Evolutionary conservation across 92 coral and sea anemone species (phyloP).

Genomic region (Chrysogorgia sp.): DNA sequence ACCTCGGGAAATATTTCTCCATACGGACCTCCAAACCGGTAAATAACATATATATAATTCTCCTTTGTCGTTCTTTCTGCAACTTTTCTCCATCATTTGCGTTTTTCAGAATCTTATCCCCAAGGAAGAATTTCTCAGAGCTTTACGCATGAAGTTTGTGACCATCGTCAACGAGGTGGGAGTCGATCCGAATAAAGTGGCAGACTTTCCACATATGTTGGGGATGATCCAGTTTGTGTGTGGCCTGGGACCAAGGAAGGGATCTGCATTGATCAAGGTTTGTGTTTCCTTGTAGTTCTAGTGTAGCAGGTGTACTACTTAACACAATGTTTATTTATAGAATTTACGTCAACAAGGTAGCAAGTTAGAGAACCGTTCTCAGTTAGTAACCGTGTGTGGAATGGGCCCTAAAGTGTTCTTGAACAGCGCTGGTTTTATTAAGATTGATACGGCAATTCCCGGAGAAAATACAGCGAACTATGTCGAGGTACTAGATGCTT

Average conservation of each 20-base stretch:
- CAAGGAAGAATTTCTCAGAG: constrained; percentile 75
- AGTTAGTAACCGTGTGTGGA: constrained; percentile 92
- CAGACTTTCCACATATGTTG: constrained; percentile 85
- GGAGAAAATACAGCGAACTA: constrained; percentile 86
- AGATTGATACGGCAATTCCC: constrained; percentile 87
- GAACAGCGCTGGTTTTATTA: constrained; percentile 94
- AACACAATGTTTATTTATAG: constrained; percentile 46
- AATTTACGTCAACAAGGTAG: constrained; percentile 90
- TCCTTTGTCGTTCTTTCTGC: background rate
- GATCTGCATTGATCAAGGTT: constrained; percentile 85
- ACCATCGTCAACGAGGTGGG: constrained; percentile 92
- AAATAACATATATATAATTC: background rate
- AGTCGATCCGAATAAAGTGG: constrained; percentile 88
- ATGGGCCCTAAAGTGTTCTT: constrained; percentile 96
- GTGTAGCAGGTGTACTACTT: background rate
- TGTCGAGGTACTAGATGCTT: constrained; percentile 94
- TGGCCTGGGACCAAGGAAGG: constrained; percentile 98
- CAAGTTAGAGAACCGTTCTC: constrained; percentile 94
- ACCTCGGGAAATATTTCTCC: too few relatives aligned
- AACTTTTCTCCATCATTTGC: background rate
- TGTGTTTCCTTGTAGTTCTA: constrained; percentile 2
- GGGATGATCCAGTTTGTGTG: constrained; percentile 95
- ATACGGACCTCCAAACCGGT: too few relatives aligned
- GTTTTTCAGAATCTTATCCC: constrained; percentile 76
- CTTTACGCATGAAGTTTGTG: constrained; percentile 82